Conservation (phyloP, 2,888 invertebrate genomes). For the Tachina grossa region DNA sequence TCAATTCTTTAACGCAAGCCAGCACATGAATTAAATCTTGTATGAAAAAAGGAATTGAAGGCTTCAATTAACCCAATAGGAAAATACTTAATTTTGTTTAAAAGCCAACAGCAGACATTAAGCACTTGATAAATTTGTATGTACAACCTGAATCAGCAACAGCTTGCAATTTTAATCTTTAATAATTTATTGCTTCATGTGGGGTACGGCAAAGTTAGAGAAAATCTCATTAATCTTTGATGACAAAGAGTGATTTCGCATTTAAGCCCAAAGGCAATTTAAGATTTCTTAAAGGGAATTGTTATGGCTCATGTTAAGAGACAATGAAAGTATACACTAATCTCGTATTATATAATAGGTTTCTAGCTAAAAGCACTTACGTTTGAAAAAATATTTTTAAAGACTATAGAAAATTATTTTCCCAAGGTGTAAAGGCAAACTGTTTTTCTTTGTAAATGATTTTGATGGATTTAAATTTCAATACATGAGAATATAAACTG, state of each 20-base stretch:
- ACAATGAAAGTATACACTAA: background rate
- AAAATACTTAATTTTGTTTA: background rate
- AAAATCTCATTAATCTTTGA: background rate
- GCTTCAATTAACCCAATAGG: background rate
- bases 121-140: conserved; percentile 8
- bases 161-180: conserved; percentile 29
- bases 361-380: background rate
- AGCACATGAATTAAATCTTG: background rate
- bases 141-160: conserved; percentile 1
- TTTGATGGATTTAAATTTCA: no score
- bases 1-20: background rate
- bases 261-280: background rate
- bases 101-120: conserved; percentile 13
- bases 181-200: background rate
- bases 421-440: no score
- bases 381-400: background rate
- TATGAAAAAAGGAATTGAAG: background rate
- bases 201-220: background rate
- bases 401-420: no score
- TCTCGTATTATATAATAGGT: background rate
- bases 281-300: background rate
- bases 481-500: no score
- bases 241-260: background rate
- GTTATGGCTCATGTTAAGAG: background rate
- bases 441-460: no score